Percentiles rank a stretch among this genome's conserved stretches.
These are phyloP conservation scores for Malthinus flaveolus DNA, from an alignment of 2,888 invertebrate species.

Conservation along the genomic window DNA sequence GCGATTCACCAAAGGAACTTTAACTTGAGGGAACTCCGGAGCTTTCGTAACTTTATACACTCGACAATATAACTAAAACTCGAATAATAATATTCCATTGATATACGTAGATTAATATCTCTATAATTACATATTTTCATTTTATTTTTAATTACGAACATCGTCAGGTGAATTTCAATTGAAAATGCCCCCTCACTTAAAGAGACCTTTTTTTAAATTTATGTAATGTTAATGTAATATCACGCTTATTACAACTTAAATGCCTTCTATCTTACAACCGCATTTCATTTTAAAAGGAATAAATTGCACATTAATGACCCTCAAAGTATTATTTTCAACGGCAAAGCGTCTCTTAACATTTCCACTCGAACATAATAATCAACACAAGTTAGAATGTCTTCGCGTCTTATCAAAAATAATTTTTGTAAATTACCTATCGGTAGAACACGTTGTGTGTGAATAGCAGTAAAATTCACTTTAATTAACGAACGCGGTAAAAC, in stretches of 20 bases:
- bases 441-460: too few species aligned
- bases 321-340: constrained; percentile 36
- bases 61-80: constrained; percentile 13
- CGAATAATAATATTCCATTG: neutral
- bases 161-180: neutral
- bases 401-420: constrained; percentile 13
- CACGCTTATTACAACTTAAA: constrained; percentile 32
- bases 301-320: constrained; percentile 40
- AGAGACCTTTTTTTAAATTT: constrained; percentile 15
- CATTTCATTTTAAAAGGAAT: constrained; percentile 35
- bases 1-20: constrained; percentile 40
- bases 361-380: constrained; percentile 26
- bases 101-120: neutral
- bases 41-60: constrained; percentile 32
- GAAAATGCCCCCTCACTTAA: neutral
- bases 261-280: constrained; percentile 30
- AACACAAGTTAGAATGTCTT: constrained; percentile 18
- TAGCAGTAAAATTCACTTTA: too few species aligned
- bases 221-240: constrained; percentile 31
- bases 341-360: constrained; percentile 31
- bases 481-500: too few species aligned
- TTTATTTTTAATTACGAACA: neutral
- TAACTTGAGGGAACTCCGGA: constrained; percentile 17
- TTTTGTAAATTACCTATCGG: neutral
- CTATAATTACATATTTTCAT: neutral